A percentile compares a stretch with the other conserved stretches of the same genome.
Evolutionary conservation across 2,888 invertebrate genomes (phyloP).

Genomic region (Cryptus viduatorius): DNA sequence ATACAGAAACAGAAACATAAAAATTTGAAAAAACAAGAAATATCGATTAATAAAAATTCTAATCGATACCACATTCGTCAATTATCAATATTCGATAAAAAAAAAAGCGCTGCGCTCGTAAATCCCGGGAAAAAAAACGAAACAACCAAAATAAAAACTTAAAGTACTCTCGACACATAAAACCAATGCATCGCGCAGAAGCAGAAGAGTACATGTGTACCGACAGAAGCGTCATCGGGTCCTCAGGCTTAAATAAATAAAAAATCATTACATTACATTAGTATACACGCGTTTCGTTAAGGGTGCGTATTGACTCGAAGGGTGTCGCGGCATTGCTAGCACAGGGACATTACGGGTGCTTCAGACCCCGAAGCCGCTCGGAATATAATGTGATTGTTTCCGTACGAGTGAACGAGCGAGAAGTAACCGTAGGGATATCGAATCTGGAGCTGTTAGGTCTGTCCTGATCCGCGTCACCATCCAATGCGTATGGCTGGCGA

Average conservation of each 20-base stretch:
- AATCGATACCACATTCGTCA: neutral
- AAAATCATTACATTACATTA: conserved; percentile 80
- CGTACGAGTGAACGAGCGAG: conserved; percentile 79
- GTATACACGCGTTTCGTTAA: conserved; percentile 58
- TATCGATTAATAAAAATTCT: no score
- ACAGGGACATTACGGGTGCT: conserved; percentile 58
- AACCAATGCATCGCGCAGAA: no score
- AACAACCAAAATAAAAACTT: neutral
- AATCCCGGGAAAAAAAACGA: no score
- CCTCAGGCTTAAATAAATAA: conserved; percentile 76
- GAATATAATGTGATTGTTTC: conserved; percentile 85
- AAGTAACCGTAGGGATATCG: conserved; percentile 35
- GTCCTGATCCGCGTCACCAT: conserved; percentile 29
- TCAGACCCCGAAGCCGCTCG: conserved; percentile 66
- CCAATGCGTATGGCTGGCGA: conserved; percentile 33
- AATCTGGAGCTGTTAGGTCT: neutral
- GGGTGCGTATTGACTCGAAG: conserved; percentile 58
- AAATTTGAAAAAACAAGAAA: no score
- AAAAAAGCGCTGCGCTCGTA: neutral
- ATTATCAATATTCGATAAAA: neutral
- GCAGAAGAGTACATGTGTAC: no score
- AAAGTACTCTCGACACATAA: neutral
- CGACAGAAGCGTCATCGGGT: conserved; percentile 55
- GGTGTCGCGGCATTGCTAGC: conserved; percentile 32
- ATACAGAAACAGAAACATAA: no score